These are phyloP conservation scores for Myiagra hebetior DNA, from an alignment of 2,113 vertebrate species.

Conservation along the genomic window DNA sequence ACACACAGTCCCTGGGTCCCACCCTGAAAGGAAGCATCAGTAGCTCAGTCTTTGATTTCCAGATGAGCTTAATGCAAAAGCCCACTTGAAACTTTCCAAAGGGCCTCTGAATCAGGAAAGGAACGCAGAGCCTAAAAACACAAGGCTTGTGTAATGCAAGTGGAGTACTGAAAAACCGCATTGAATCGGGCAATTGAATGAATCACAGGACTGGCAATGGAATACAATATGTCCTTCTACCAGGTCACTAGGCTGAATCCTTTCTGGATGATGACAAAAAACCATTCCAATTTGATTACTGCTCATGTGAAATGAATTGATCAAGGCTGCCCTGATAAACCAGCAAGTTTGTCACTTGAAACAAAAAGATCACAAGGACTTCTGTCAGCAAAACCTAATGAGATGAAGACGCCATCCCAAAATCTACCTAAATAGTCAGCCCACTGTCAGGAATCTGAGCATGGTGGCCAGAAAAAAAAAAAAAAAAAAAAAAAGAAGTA, in stretches of 20 bases:
- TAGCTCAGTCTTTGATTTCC: not conserved
- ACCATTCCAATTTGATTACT: not conserved
- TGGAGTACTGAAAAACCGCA: not conserved
- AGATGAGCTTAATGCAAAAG: not conserved
- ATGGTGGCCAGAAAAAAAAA: not conserved
- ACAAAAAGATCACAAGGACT: not conserved
- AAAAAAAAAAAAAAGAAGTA: too few relatives aligned
- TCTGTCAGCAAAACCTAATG: not conserved
- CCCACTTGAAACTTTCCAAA: not conserved
- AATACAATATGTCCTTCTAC: not conserved
- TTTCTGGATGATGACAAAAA: not conserved
- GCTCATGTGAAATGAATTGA: not conserved
- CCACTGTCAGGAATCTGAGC: not conserved
- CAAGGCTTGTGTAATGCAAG: not conserved
- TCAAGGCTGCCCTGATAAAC: not conserved
- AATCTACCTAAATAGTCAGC: not conserved
- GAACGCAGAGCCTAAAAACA: not conserved
- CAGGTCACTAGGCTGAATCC: not conserved
- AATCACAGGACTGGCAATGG: not conserved
- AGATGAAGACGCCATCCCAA: not conserved
- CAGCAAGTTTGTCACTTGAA: not conserved
- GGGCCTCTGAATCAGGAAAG: not conserved
- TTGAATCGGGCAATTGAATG: accelerated
- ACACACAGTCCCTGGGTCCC: not conserved
- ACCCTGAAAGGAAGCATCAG: not conserved